Evolutionary conservation across 30 jellyfish, hydroid and myxozoan species (phyloP).

Genomic region (Pseudorhiza aurosa): DNA sequence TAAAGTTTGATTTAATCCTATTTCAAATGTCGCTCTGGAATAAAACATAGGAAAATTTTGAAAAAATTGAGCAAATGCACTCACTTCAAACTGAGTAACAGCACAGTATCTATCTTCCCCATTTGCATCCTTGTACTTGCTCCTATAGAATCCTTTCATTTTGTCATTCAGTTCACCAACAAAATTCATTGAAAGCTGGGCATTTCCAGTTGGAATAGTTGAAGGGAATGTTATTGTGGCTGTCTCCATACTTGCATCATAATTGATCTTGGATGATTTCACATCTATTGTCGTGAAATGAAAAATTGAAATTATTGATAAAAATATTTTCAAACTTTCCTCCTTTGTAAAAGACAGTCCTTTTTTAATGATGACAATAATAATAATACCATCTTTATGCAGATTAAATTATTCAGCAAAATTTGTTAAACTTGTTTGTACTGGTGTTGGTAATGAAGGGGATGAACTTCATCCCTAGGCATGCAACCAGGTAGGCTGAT

Average conservation of each 20-base stretch:
- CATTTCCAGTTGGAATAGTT: constrained; percentile 80
- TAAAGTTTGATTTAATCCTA: no score
- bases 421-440: no score
- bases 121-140: constrained; percentile 78
- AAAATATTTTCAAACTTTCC: no score
- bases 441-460: no score
- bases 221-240: constrained; percentile 79
- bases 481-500: no score
- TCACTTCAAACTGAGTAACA: constrained; percentile 97
- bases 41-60: no score
- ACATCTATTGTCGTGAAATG: not conserved
- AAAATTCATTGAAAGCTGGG: constrained; percentile 61
- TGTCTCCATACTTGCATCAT: constrained; percentile 73
- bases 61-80: not conserved
- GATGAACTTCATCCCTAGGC: no score
- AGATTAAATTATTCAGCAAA: no score
- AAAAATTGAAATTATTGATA: not conserved
- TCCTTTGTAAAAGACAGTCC: no score
- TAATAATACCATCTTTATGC: no score
- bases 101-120: constrained; percentile 93
- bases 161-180: constrained; percentile 95
- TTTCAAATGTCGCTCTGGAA: no score
- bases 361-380: no score
- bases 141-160: constrained; percentile 97
- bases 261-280: constrained; percentile 59